These are phyloP conservation scores for Calosoma granatense DNA, from an alignment of 1,140 invertebrate species.

Conservation along the genomic window DNA sequence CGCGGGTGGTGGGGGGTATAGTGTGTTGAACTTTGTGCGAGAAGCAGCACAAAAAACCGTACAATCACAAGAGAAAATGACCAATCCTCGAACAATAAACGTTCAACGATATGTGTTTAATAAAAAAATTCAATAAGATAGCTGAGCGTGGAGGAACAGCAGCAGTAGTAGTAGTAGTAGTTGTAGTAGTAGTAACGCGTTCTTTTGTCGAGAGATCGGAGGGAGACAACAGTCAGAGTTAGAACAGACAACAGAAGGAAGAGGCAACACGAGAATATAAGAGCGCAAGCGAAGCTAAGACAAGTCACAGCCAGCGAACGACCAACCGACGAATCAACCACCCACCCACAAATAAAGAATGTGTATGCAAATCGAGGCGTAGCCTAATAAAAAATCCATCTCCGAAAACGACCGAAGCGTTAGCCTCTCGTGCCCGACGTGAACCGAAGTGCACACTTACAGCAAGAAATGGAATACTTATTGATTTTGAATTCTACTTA, in stretches of 20 bases:
- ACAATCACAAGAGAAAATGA: background rate
- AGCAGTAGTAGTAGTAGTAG: too few relatives aligned
- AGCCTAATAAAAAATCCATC: conserved; percentile 27
- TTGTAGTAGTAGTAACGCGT: too few relatives aligned
- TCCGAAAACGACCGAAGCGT: conserved; percentile 24
- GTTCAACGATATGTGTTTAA: background rate
- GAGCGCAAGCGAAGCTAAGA: background rate
- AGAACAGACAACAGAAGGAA: too few relatives aligned
- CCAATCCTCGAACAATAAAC: background rate
- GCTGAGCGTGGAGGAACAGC: too few relatives aligned
- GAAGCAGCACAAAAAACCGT: background rate
- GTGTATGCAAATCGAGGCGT: conserved; percentile 27
- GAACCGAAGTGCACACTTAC: conserved; percentile 22
- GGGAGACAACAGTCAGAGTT: too few relatives aligned
- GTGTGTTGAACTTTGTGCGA: background rate
- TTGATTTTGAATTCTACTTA: conserved; percentile 31
- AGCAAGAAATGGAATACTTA: conserved; percentile 30
- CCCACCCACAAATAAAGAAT: conserved; percentile 4
- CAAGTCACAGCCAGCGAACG: background rate
- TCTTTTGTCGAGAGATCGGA: too few relatives aligned
- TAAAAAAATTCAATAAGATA: background rate
- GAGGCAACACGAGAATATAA: too few relatives aligned
- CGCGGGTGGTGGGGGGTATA: background rate
- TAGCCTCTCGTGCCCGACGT: too few relatives aligned
- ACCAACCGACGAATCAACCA: background rate